Evolutionary conservation across 2,888 invertebrate species (phyloP), one percentile per base, ranked within the genome.

Genomic region (Agonopterix alstromeriana): DNA sequence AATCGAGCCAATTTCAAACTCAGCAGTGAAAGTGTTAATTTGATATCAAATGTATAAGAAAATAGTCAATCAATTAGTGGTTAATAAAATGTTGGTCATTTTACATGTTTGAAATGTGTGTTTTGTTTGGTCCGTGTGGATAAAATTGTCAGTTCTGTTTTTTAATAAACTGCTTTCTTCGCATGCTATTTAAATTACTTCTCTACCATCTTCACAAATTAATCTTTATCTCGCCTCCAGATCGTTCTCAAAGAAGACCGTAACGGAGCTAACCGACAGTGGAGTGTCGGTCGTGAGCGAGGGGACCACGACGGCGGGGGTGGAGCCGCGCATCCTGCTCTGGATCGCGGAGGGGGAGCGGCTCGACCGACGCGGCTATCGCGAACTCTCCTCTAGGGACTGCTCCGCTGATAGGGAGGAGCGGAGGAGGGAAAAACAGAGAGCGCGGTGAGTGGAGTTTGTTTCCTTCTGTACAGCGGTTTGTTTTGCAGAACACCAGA

Each of bases 261-360:
- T 91, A 65, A 92, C 93, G 42, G 93, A 94, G 72, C 79, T 93
- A 65, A 93, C 94, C 4, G 95, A 95, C 82, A 94, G 94, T 73
- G 94, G 94, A 44, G 94, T 94, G 65, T 94, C 94, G 50, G 93
- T 94, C 45, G 92, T 94, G 48, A 93, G 93, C 53, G 93, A 93
- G 63, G 89, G 90, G 8, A 56, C 59, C 48, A 65, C 60, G 53
- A 57, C 55, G 46, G 69, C 57, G 45, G 66, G 64, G 54, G 71
- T 67, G 48, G 80, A 79, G 67, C 77, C 79, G 42, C 75, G 84
- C 52, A 69, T 88, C 51, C 71, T 87, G 67, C 72, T 77, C 64
- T 87, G 87, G 88, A 76, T 87, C 45, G 81, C 83, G 9, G 84
- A 84, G 62, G 79, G 77, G 48, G 70, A 70, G 65, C 60, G 69